Evolutionary conservation across 2,797 vertebrate genomes (phyloP), one percentile per base, ranked within the genome.

Genomic region (Eremophila alpestris): DNA sequence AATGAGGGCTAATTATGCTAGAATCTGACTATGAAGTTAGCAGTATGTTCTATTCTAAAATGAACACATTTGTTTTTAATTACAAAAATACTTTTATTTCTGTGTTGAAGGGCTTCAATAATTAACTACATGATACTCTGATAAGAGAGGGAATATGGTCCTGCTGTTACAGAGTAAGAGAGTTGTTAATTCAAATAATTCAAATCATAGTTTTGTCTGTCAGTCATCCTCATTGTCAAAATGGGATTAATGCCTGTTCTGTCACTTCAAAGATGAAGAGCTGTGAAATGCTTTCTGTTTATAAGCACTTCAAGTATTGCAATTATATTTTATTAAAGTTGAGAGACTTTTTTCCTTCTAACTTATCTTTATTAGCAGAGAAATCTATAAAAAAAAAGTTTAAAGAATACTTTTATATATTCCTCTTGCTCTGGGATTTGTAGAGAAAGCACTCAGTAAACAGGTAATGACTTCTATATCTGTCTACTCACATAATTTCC

Each of bases 1-100:
- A 73, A 0, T 76, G 4, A 3, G 4, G 4, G 3, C 15, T 2
- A 10, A 65, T 8, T 3, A 58, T 62, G 14, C 1, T 60, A 45
- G 54, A 60, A 88, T 73, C 19, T 62, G 16, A 48, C 16, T 3
- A 13, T 41, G 17, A 13, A 36, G 20, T 40, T 45, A 48, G 6
- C 3, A 81, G 8, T 32, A 21, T 30, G 11, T 34, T 68, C 13
- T 46, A 27, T 41, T 79, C 73, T 52, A 29, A 65, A 88, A 64
- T 29, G 1, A 79, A 68, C 1, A 11, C 0, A 20, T 17, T 79
- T 56, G 7, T 0, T 70, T 84, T 82, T 52, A 59, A 41, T 65
- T 41, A 27, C 3, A 70, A 74, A 81, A 63, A 32, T 22, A 13
- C 0, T 58, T 80, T 10, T 52, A n/a, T 73, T 65, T 70, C 27